Percentiles rank a stretch among this genome's conserved stretches.
Conservation (phyloP, 2,888 invertebrate genomes). For the Folsomia manolachei region DNA sequence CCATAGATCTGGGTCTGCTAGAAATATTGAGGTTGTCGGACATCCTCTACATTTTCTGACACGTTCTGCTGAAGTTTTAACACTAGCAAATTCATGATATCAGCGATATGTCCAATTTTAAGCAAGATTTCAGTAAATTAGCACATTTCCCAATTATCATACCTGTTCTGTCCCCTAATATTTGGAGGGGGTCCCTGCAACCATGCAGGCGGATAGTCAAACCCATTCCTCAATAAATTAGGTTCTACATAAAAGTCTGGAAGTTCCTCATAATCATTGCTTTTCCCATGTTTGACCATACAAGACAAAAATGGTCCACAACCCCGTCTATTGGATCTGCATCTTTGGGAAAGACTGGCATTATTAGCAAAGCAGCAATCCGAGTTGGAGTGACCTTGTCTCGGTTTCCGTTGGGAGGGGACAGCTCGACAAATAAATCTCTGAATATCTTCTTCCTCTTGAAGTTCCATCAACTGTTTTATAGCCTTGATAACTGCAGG, state of each 20-base stretch:
- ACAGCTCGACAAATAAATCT: background rate
- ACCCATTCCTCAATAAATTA: background rate
- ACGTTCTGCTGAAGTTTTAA: background rate
- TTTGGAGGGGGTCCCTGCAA: too few species aligned
- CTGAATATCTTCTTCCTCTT: background rate
- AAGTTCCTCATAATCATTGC: background rate
- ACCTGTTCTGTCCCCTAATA: too few species aligned
- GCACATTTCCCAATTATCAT: too few species aligned
- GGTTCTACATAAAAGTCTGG: background rate
- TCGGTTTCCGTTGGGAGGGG: background rate
- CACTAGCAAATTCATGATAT: too few species aligned
- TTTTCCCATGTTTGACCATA: background rate
- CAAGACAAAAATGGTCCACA: constrained; percentile 8
- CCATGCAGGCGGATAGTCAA: too few species aligned
- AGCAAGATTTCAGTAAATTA: too few species aligned
- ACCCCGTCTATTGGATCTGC: background rate
- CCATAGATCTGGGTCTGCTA: background rate
- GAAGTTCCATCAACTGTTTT: background rate
- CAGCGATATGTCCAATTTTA: too few species aligned
- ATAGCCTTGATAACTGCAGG: background rate
- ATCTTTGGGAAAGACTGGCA: background rate
- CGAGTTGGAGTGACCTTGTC: background rate
- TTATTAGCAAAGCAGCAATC: background rate
- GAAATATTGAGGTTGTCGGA: background rate
- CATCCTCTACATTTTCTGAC: background rate